A percentile compares a stretch with the other conserved stretches of the same genome.
These are phyloP conservation scores for Bettongia penicillata DNA, from an alignment of 2,113 vertebrate species.

Conservation along the genomic window DNA sequence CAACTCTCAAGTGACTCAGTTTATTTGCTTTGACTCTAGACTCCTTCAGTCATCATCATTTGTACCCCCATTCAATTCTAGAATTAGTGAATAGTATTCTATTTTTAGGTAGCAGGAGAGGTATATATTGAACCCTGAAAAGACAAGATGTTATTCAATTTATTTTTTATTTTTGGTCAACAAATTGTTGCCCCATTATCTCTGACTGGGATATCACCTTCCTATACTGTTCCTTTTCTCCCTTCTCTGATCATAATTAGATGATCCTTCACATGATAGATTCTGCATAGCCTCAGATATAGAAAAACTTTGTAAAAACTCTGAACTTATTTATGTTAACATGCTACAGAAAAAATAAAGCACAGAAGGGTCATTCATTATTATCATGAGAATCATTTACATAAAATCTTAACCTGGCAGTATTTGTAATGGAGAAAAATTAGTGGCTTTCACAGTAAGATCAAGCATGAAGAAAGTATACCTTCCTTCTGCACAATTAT, in stretches of 20 bases:
- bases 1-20: background rate
- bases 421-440: background rate
- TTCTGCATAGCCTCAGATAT: background rate
- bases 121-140: background rate
- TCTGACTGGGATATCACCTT: background rate
- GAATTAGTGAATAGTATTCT: background rate
- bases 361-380: background rate
- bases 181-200: background rate
- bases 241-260: background rate
- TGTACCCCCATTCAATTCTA: background rate
- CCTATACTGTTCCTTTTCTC: background rate
- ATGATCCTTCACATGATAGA: background rate
- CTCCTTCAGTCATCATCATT: background rate
- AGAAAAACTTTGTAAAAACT: background rate
- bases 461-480: background rate
- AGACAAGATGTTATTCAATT: background rate
- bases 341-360: background rate
- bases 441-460: background rate
- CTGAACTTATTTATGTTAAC: background rate
- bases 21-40: background rate
- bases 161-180: background rate
- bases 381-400: background rate
- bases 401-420: background rate
- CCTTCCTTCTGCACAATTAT: background rate
- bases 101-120: background rate